Evolutionary conservation across 2,797 vertebrate genomes (phyloP), one percentile per base, ranked within the genome.

Genomic region (Discoglossus pictus): DNA sequence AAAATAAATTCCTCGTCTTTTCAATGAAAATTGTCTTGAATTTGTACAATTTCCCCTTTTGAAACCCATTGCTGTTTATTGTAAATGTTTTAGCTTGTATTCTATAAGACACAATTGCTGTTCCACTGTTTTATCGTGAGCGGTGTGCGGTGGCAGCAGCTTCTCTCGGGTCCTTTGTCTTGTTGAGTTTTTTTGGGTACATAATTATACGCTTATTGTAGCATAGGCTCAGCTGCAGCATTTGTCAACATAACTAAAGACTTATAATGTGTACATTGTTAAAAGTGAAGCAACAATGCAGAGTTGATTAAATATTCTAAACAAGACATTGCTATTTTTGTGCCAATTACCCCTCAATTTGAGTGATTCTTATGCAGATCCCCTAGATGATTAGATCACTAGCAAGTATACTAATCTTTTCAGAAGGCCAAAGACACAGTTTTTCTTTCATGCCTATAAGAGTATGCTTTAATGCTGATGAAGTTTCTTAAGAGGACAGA

Each of bases 241-340:
- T 36, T 43, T 44, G 39, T 54, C 23, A 34, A 15, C 17, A 61
- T 43, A 64, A 64, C 61, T 43, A 17, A 17, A 35, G 51, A 24
- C 18, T 52, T 38, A 13, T 2, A 27, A 64, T 53, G 16, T 11
- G 17, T 31, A 46, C n/a, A 55, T n/a, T 40, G 25, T 21, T 40
- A 31, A 7, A 35, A 18, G 11, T 8, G 20, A 18, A 54, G 40
- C n/a, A 64, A 64, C 48, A 64, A 53, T 63, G 53, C 24, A 25
- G n/a, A n/a, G 24, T 35, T 64, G 61, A 64, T 53, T 42, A 54
- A 53, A 51, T 15, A 52, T n/a, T 27, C 20, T 63, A 52, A 64
- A 53, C 21, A 53, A 53, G 46, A 11, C 16, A 13, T 9, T 40
- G 4, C 2, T 40, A 16, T 40, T 43, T 35, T 51, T 20, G 4